Conservation (phyloP, 2,888 invertebrate genomes). For the Smittia sp. region DNA sequence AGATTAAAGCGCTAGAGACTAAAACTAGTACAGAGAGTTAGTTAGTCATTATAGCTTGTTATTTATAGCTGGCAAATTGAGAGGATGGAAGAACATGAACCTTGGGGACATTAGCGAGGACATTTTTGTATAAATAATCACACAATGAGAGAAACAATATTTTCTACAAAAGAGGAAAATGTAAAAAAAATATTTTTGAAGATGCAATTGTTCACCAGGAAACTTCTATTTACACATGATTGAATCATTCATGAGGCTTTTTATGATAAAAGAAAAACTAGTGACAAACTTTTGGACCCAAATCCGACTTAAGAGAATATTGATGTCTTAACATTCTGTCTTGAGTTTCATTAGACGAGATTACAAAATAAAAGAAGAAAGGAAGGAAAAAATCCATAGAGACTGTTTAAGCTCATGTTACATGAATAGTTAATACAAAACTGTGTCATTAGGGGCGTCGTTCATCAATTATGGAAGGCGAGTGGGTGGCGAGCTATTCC, state of each 20-base stretch:
- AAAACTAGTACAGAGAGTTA: constrained; percentile 15
- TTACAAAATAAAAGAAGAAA: neutral
- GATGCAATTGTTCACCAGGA: neutral
- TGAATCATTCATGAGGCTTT: constrained; percentile 21
- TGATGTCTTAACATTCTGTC: neutral
- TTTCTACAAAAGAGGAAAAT: constrained; percentile 3
- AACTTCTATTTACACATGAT: constrained; percentile 5
- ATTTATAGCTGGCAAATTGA: neutral
- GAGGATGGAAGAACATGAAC: neutral
- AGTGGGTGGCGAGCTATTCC: too few relatives aligned
- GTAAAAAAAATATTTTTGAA: neutral
- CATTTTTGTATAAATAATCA: neutral
- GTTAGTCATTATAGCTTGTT: constrained; percentile 18
- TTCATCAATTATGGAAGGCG: too few relatives aligned
- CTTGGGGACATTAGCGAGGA: neutral
- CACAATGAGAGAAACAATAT: constrained; percentile 4
- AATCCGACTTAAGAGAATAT: neutral
- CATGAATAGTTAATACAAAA: constrained; percentile 1
- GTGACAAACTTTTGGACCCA: neutral
- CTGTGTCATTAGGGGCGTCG: neutral
- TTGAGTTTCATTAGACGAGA: neutral
- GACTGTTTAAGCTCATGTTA: constrained; percentile 12
- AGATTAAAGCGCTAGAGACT: constrained; percentile 11
- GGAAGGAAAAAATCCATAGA: neutral
- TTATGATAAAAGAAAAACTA: neutral